A percentile compares a stretch with the other conserved stretches of the same genome.
phyloP scores from a whole-genome alignment of 2,888 invertebrate genomes.

The Platypus cylindrus region DNA sequence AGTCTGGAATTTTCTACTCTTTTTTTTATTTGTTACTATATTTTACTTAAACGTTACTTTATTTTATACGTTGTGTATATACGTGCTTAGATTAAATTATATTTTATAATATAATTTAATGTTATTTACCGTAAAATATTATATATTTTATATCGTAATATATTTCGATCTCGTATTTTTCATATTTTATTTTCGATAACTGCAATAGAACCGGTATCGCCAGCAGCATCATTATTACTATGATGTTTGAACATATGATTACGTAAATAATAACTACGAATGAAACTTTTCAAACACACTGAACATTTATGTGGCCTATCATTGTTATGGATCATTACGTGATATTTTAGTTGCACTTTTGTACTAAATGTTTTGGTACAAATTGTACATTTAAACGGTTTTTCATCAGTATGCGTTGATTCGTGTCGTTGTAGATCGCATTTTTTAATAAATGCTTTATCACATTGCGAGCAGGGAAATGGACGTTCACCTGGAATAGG shows the following conservation, averaged over 20 bases:
- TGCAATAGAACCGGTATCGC: no score
- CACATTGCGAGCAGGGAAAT: slow-evolving; percentile 24
- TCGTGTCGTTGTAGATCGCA: slow-evolving; percentile 27
- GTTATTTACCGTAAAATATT: no score
- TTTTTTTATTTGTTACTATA: no score
- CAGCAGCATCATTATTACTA: slow-evolving; percentile 13
- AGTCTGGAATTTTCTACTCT: no score
- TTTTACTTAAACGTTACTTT: no score
- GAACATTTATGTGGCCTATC: slow-evolving; percentile 26
- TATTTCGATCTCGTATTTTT: no score
- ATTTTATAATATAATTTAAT: no score
- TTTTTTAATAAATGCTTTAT: slow-evolving; percentile 25
- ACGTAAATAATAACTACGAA: slow-evolving; percentile 25
- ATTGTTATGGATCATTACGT: slow-evolving; percentile 26
- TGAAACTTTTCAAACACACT: slow-evolving; percentile 27
- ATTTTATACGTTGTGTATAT: no score
- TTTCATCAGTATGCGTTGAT: slow-evolving; percentile 24
- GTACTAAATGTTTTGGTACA: slow-evolving; percentile 26
- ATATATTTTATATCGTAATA: no score
- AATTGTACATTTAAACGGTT: slow-evolving; percentile 22
- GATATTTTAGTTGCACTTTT: slow-evolving; percentile 24
- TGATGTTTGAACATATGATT: slow-evolving; percentile 25
- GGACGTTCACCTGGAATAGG: slow-evolving; percentile 22
- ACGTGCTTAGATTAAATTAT: no score
- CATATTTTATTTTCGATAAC: no score